Base-by-base conservation (phyloP, 2,888 invertebrate species). In the Acanthosepion lycidas region DNA sequence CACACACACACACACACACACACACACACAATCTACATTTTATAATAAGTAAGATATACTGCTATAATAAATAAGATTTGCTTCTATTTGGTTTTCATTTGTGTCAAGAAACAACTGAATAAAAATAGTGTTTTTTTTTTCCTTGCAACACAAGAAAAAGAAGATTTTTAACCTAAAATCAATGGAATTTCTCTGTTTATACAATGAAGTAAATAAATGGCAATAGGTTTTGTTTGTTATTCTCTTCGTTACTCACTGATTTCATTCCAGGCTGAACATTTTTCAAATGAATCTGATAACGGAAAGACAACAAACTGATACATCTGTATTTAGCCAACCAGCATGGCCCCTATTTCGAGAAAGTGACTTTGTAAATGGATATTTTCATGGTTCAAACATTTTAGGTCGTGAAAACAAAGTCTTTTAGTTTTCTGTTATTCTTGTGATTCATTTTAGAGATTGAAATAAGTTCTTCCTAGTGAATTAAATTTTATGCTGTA, bases 131-230 rank as follows among this genome's bases (percentile, higher is more conserved):
- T 78, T 15, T 78, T 78, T 78, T n/a, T 78, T 78, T 78, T 78
- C n/a, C n/a, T n/a, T 78, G n/a, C 78, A 15, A 23, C 4, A 33
- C n/a, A 15, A 15, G 15, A 9, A 78, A 78, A 78, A n/a, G 15
- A n/a, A 78, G 4, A n/a, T 78, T 78, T 78, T 78, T 78, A 78
- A 78, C 78, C 78, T 78, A 78, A 78, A 78, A 78, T 78, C 78
- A 78, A 78, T 78, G 78, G 78, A 78, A 78, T 78, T n/a, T 78
- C n/a, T 78, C 78, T 78, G 78, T 78, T 78, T 78, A 78, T n/a
- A 78, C 78, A 78, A 78, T 78, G 78, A 15, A 78, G n/a, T 78
- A 78, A 78, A 78, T 78, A 78, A 78, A 78, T 78, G 78, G 78
- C 18, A n/a, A 78, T 33, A 33, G n/a, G n/a, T n/a, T n/a, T 78